phyloP scores from a whole-genome alignment of 1,140 invertebrate species.

The Microplitis mediator region DNA sequence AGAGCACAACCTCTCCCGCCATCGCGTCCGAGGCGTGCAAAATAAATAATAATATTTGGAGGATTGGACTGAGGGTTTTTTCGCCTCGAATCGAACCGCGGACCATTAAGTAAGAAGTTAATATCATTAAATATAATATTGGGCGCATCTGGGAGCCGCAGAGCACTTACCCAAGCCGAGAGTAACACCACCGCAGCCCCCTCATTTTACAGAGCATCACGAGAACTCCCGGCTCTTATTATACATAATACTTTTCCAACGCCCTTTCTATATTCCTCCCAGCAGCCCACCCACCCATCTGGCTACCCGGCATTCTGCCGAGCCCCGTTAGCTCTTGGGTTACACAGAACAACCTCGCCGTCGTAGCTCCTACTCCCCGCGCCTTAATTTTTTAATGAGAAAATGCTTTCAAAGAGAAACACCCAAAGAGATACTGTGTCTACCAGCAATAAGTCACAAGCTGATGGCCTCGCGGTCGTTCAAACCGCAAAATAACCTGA shows the following conservation, averaged over 20 bases:
- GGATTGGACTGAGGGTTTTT: slow-evolving; percentile 37
- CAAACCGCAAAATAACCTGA: slow-evolving; percentile 25
- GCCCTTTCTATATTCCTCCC: slow-evolving; percentile 23
- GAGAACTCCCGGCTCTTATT: slow-evolving; percentile 31
- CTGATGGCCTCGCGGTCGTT: slow-evolving; percentile 26
- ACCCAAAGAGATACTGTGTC: slow-evolving; percentile 58
- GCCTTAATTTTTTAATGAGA: slow-evolving; percentile 65
- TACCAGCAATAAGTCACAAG: slow-evolving; percentile 60
- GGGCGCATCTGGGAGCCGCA: slow-evolving; percentile 63
- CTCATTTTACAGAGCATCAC: slow-evolving; percentile 36
- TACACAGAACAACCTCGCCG: slow-evolving; percentile 23
- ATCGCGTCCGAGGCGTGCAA: too few species aligned
- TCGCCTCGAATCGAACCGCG: slow-evolving; percentile 63
- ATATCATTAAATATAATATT: slow-evolving; percentile 66
- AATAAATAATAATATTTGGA: background rate
- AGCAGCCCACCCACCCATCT: slow-evolving; percentile 16
- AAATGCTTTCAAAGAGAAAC: slow-evolving; percentile 63
- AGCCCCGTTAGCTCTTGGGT: slow-evolving; percentile 30
- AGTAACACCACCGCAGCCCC: slow-evolving; percentile 16
- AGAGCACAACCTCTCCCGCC: too few species aligned
- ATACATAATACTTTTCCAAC: slow-evolving; percentile 19
- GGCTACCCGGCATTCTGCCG: background rate
- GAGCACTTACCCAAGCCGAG: slow-evolving; percentile 56
- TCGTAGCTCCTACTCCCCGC: slow-evolving; percentile 34
- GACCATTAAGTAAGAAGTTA: slow-evolving; percentile 65